Evolutionary conservation across 2,888 invertebrate species (phyloP).

Genomic region (Chouioia cunea): DNA sequence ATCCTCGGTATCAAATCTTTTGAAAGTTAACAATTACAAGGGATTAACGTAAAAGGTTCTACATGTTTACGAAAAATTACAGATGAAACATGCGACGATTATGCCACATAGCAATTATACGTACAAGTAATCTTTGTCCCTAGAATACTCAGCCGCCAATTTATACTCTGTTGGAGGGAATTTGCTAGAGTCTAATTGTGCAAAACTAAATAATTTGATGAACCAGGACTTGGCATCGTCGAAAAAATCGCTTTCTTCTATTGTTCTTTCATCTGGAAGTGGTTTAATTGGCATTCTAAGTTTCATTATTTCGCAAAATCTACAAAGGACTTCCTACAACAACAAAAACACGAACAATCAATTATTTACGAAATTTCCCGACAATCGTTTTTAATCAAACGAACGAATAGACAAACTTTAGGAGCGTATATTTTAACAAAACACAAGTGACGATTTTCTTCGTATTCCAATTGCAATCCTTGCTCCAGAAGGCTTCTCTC

Average conservation of each 20-base stretch:
- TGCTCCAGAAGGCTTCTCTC: conserved; percentile 68
- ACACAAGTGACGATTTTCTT: conserved; percentile 74
- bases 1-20: conserved; percentile 76
- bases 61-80: conserved; percentile 32
- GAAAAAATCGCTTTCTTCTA: conserved; percentile 61
- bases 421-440: conserved; percentile 84
- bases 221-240: conserved; percentile 69
- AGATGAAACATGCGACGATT: conserved; percentile 70
- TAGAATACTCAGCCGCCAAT: conserved; percentile 78
- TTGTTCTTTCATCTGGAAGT: conserved; percentile 50
- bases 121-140: conserved; percentile 81
- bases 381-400: too few species aligned
- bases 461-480: conserved; percentile 75
- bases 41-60: conserved; percentile 42
- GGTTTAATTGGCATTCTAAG: conserved; percentile 81
- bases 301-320: conserved; percentile 83
- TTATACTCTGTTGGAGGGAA: conserved; percentile 76
- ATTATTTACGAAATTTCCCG: too few species aligned
- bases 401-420: conserved; percentile 53
- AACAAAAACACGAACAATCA: neutral
- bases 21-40: conserved; percentile 40
- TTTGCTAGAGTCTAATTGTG: conserved; percentile 73
- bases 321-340: conserved; percentile 73
- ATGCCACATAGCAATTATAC: conserved; percentile 70
- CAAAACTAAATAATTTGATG: conserved; percentile 70